A percentile compares a stretch with the other conserved stretches of the same genome.
Conservation (phyloP, 1,140 invertebrate genomes). For the Apis cerana region DNA sequence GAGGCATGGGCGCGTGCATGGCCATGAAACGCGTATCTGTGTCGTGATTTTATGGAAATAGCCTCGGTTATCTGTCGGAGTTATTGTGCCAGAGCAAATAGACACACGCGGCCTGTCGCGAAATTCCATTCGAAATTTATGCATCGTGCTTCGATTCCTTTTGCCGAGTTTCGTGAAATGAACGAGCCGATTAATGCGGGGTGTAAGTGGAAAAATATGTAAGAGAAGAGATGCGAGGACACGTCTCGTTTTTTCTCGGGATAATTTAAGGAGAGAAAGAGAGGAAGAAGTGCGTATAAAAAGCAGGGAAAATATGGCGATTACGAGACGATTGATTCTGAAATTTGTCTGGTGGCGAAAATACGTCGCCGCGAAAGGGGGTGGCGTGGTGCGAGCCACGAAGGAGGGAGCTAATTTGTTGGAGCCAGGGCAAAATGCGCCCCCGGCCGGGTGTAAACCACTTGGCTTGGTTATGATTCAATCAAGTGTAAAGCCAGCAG, state of each 20-base stretch:
- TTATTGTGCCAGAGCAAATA: neutral
- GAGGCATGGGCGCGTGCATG: no score
- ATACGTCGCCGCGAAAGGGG: neutral
- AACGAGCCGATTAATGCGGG: neutral
- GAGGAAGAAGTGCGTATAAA: no score
- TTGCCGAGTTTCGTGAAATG: neutral
- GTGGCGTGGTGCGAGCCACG: no score
- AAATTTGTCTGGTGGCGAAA: neutral
- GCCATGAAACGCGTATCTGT: neutral
- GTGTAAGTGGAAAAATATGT: no score
- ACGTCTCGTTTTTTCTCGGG: neutral
- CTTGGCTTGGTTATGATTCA: constrained; percentile 56
- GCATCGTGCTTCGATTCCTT: neutral
- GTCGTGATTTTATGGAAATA: neutral
- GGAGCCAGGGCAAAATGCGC: constrained; percentile 21
- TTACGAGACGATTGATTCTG: neutral
- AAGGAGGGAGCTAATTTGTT: constrained; percentile 50
- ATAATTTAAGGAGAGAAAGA: no score
- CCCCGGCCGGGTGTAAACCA: constrained; percentile 15
- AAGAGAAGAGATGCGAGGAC: no score
- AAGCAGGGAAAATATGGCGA: no score
- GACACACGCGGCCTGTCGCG: neutral
- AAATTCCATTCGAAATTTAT: neutral
- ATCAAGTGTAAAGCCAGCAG: constrained; percentile 52
- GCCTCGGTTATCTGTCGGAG: neutral